Conservation (phyloP, 23 tunicate species). For the Trididemnum miniatum region DNA sequence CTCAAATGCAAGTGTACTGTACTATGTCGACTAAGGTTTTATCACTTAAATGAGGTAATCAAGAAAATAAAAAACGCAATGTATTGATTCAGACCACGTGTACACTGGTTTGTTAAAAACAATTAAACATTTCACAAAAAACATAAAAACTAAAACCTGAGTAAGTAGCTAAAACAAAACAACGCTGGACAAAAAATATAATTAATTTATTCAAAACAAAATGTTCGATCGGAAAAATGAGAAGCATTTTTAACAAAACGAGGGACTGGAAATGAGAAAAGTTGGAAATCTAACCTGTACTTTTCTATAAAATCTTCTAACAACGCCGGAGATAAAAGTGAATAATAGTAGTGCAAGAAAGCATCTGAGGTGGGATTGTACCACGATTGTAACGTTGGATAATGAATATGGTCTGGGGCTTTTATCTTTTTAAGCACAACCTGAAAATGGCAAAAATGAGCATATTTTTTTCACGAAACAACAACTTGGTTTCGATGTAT, state of each 20-base stretch:
- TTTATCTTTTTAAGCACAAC: conserved; percentile 44
- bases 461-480: no score
- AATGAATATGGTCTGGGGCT: conserved; percentile 74
- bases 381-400: conserved; percentile 70
- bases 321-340: conserved; percentile 4
- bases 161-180: no score
- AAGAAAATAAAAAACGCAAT: no score
- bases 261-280: conserved; percentile 30
- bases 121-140: no score
- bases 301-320: conserved; percentile 11
- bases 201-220: background rate
- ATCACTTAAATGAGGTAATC: no score
- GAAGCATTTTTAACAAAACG: conserved; percentile 1
- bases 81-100: no score
- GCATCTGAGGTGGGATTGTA: conserved; percentile 70
- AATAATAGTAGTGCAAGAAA: conserved; percentile 30
- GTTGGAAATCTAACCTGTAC: conserved; percentile 5
- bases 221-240: background rate
- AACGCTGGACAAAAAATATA: no score
- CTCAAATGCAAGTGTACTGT: no score
- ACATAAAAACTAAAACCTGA: no score
- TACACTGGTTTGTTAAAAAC: no score
- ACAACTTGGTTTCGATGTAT: no score
- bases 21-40: no score
- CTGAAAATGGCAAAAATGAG: conserved; percentile 19